Evolutionary conservation across 2,888 invertebrate genomes (phyloP), one percentile per base, ranked within the genome.

Genomic region (Cheilosia soror): DNA sequence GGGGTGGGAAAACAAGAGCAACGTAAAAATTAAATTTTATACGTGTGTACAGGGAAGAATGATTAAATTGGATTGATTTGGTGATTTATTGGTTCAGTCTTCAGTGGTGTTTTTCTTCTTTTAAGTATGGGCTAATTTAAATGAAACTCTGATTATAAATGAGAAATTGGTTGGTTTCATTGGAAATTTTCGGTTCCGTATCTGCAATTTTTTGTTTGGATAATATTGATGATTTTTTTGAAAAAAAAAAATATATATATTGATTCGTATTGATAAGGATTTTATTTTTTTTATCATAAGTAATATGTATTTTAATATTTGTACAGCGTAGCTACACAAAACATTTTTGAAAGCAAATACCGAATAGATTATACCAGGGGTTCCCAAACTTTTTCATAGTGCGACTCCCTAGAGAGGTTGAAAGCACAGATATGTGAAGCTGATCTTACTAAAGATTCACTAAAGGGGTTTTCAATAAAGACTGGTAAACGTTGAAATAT

Each of bases 31-130:
- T 47, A 57, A 83, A 49, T 79, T 79, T 62, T 79, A 63, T 44
- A 6, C 1, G 44, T 37, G 15, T 82, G 63, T 55, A 57, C 69
- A 55, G 49, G 68, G 42, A 65, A 68, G 57, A 73, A 63, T 65
- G 79, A 79, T 83, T 79, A 83, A 79, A 79, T 72, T 83, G 79
- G 83, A 79, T 83, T 73, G 78, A 69, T 79, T 79, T 73, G 63
- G 83, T 69, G 79, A 83, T 83, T 79, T 63, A 83, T 73, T 68
- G 79, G 53, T 72, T 79, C 79, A 72, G 78, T 72, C 47, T 72
- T 79, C 79, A 72, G 78, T 72, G 78, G 78, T 68, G 62, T 73
- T 73, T 78, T 68, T 68, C 49, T 73, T 73, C 72, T 68, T 78
- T 42, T 72, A 63, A 72, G 68, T n/a, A n/a, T 68, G 78, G 55